phyloP scores from a whole-genome alignment of 1,140 invertebrate genomes.

The Wiebesia pumilae region DNA sequence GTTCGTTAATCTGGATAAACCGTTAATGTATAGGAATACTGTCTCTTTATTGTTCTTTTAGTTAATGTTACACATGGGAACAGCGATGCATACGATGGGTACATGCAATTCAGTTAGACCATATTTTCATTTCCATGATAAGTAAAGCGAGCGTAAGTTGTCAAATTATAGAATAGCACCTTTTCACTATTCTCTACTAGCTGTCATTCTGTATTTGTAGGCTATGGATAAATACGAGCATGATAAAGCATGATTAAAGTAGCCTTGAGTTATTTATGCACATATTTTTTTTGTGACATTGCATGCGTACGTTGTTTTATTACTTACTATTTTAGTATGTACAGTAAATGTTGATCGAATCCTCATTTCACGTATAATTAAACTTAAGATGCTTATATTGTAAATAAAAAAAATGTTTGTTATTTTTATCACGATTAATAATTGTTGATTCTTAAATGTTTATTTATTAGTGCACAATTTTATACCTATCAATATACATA shows the following conservation, averaged over 20 bases:
- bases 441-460: too few relatives aligned
- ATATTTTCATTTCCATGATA: background rate
- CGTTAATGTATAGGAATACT: background rate
- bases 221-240: background rate
- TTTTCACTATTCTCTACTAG: conserved; percentile 12
- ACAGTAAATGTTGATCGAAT: background rate
- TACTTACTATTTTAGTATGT: conserved; percentile 11
- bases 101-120: background rate
- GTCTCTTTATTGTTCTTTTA: background rate
- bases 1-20: background rate
- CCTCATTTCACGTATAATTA: background rate
- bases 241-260: conserved; percentile 25
- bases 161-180: conserved; percentile 11
- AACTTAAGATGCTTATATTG: background rate
- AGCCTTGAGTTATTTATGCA: conserved; percentile 28
- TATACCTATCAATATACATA: background rate
- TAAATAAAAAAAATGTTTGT: background rate
- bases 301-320: conserved; percentile 11
- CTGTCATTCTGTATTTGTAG: conserved; percentile 1
- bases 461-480: too few relatives aligned
- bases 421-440: too few relatives aligned
- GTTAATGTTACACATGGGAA: background rate
- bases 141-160: background rate
- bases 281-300: conserved; percentile 15
- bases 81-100: background rate